Evolutionary conservation across 2,888 invertebrate genomes (phyloP), one percentile per base, ranked within the genome.

Genomic region (Scrobipalpa costella): DNA sequence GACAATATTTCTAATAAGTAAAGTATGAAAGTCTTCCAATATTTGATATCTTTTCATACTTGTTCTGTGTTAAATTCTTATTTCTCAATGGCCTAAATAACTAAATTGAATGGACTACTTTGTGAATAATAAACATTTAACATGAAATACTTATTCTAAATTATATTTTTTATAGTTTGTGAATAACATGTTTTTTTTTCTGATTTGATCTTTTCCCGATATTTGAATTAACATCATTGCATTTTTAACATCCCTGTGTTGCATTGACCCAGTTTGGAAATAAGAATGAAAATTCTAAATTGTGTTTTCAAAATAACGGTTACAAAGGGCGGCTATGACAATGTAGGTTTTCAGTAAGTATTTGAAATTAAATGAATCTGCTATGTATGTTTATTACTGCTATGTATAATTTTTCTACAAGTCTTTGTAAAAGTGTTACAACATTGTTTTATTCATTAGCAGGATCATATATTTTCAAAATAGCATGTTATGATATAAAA

Each of bases 91-190:
- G 2, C 27, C 27, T 27, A 5, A 27, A 2, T 60, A 47, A 6
- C 66, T 21, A 79, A 83, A 83, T 85, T 79, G 85, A 81, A 74
- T 85, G 86, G 84, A 86, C 79, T 78, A 77, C 77, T 57, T 68
- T 69, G 74, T 80, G 57, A 76, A 74, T 83, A 84, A 85, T 77
- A 72, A 69, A 27, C 66, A 64, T 68, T 70, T 73, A 15, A 75
- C 73, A 68, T 27, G 27, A 27, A 61, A 61, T 67, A 67, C 66
- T 62, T 60, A 57, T 59, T 59, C 62, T 58, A 66, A 67, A 59
- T 71, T 55, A 33, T 33, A 66, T 57, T 71, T 27, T 19, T 17
- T 50, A 50, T 19, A 0, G 21, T 15, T 33, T 27, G 55, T 55
- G 27, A 27, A 55, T 67, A 64, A 71, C 70, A 70, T 72, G 71